Conservation (phyloP, 2,113 vertebrate genomes). For the Alaudala cheleensis region DNA sequence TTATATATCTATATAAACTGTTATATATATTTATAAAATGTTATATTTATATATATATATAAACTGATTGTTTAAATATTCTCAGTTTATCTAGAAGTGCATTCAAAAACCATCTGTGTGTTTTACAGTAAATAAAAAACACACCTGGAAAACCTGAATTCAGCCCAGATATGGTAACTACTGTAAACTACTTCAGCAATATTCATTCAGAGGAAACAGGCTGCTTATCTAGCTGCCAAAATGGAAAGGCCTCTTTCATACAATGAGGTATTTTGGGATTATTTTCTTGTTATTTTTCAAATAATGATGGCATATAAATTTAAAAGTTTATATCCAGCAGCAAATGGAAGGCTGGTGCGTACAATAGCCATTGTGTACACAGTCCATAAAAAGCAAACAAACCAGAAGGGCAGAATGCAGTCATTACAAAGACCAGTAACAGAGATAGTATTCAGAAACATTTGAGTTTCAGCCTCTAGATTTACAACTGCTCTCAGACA, state of each 20-base stretch:
- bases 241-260: background rate
- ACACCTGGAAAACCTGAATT: background rate
- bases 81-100: background rate
- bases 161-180: background rate
- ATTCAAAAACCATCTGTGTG: background rate
- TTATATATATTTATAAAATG: no score
- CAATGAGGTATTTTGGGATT: background rate
- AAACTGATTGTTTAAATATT: background rate
- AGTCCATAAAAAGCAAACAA: background rate
- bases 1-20: no score
- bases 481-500: background rate
- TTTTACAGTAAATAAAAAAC: background rate
- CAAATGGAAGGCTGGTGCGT: background rate
- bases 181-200: background rate
- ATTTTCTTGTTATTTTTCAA: background rate
- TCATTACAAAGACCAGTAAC: background rate
- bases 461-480: background rate
- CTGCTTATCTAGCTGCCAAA: conserved; percentile 31
- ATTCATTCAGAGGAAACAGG: background rate
- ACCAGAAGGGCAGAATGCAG: background rate
- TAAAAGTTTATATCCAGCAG: background rate
- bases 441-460: background rate
- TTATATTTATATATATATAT: no score
- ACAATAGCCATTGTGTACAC: background rate
- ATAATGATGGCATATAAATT: background rate